These are phyloP conservation scores for Semnopithecus entellus DNA, from an alignment of 2,113 vertebrate genomes.

Conservation along the genomic window DNA sequence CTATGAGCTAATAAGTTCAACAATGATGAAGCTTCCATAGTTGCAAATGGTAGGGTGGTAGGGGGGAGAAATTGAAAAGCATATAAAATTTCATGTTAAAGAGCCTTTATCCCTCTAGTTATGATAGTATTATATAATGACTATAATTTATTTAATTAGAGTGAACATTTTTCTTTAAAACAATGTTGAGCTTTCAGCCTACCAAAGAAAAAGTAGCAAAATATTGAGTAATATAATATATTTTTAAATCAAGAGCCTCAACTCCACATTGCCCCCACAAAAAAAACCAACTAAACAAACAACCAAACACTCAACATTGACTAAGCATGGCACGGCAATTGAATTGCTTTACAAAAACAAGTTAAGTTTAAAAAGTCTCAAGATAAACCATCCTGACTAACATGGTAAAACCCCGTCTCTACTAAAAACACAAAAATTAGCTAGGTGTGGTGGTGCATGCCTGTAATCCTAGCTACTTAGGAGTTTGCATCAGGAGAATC, in stretches of 20 bases:
- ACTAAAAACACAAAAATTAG: too few relatives aligned
- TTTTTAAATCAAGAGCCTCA: background rate
- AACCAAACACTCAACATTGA: accelerated
- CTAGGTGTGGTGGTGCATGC: too few relatives aligned
- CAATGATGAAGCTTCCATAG: background rate
- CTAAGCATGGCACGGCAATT: background rate
- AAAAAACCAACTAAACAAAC: background rate
- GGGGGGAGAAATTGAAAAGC: background rate
- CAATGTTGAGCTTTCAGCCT: background rate
- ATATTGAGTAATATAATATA: background rate
- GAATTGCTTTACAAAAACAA: background rate
- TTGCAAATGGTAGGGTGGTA: background rate
- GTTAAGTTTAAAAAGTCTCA: background rate
- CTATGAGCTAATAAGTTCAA: background rate
- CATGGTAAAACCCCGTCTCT: too few relatives aligned
- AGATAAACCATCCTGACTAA: too few relatives aligned
- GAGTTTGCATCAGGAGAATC: too few relatives aligned
- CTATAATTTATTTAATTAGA: background rate
- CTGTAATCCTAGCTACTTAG: too few relatives aligned
- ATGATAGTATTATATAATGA: background rate
- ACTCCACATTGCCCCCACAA: background rate
- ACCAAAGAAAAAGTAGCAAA: background rate
- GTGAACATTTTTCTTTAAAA: background rate
- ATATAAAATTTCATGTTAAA: background rate
- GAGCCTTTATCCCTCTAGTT: background rate